Conservation (phyloP, 2,888 invertebrate species). For the Strigamia maritima region DNA sequence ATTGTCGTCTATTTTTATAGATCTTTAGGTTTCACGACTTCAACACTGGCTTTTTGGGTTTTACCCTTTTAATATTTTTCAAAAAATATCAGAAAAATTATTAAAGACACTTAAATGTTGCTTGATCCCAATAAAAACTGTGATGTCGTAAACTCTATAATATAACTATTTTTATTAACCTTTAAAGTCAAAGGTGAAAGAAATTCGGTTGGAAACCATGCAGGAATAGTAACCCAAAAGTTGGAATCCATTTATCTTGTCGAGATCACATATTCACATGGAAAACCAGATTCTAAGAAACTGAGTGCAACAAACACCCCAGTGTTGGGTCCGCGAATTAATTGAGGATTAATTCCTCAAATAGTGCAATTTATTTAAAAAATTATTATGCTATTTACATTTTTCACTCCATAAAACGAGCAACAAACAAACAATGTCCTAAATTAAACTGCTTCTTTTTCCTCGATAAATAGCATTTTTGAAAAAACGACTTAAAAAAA, state of each 20-base stretch:
- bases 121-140: too few relatives aligned
- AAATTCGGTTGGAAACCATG: conserved; percentile 59
- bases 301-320: conserved; percentile 96
- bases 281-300: conserved; percentile 85
- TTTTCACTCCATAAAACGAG: background rate
- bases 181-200: conserved; percentile 57
- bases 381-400: background rate
- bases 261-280: conserved; percentile 62
- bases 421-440: background rate
- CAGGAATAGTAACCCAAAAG: conserved; percentile 78
- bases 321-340: conserved; percentile 79
- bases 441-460: conserved; percentile 3
- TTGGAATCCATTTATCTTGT: conserved; percentile 77
- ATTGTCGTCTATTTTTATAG: too few relatives aligned
- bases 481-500: background rate
- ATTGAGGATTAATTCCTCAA: conserved; percentile 73
- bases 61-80: too few relatives aligned
- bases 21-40: too few relatives aligned
- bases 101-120: too few relatives aligned
- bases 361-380: too few relatives aligned
- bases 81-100: too few relatives aligned
- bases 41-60: too few relatives aligned
- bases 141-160: too few relatives aligned
- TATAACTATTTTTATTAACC: conserved; percentile 48
- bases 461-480: conserved; percentile 1